A percentile compares a stretch with the other conserved stretches of the same genome.
These are phyloP conservation scores for Rhopalosiphum maidis DNA, from an alignment of 1,140 invertebrate genomes.

Conservation along the genomic window DNA sequence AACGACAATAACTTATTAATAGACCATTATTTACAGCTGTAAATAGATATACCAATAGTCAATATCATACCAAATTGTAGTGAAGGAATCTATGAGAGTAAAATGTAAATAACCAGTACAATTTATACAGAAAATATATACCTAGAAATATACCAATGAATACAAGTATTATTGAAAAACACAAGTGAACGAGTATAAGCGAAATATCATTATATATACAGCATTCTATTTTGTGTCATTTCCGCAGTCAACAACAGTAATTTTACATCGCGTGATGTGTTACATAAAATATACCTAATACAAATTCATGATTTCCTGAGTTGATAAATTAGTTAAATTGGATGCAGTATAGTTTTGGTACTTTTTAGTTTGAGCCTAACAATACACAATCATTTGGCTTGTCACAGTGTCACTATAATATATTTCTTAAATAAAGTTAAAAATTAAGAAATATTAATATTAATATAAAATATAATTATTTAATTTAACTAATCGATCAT, in stretches of 20 bases:
- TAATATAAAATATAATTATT: not conserved
- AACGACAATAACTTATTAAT: not conserved
- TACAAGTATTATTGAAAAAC: not conserved
- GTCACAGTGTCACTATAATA: not conserved
- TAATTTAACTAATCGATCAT: not conserved
- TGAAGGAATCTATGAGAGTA: not conserved
- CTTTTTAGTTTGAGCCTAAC: slow-evolving; percentile 40
- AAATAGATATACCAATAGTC: not conserved
- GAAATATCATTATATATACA: not conserved
- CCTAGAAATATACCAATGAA: not conserved
- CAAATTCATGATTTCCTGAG: slow-evolving; percentile 48
- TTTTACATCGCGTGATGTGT: slow-evolving; percentile 39
- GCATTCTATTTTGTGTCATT: slow-evolving; percentile 24
- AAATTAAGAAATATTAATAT: not conserved
- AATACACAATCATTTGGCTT: not conserved
- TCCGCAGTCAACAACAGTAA: slow-evolving; percentile 9
- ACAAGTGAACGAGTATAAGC: not conserved
- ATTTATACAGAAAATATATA: not conserved
- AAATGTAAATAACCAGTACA: not conserved
- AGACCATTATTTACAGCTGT: not conserved
- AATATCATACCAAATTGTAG: not conserved
- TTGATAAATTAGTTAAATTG: slow-evolving; percentile 48
- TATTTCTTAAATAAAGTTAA: not conserved
- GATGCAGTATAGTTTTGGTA: slow-evolving; percentile 42
- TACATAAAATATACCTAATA: slow-evolving; percentile 7